Base-by-base conservation (phyloP, 1,140 invertebrate genomes). In the Daktulosphaira vitifoliae region DNA sequence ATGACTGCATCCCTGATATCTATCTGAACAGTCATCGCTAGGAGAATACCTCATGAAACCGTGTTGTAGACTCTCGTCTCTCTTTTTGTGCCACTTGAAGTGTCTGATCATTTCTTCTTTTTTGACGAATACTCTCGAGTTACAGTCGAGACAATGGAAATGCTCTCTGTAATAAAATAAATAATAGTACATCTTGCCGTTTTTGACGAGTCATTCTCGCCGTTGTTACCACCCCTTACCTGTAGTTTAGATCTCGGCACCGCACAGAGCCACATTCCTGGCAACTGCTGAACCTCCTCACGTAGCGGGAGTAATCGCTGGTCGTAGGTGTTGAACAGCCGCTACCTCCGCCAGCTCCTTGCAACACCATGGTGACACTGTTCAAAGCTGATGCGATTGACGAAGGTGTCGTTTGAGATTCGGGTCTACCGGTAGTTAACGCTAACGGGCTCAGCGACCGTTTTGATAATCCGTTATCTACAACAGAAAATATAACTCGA, bases 41-140 rank as follows among this genome's bases (percentile, higher is more conserved):
- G 92, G 90, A 49, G 90, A 94, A 74, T 89, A 92, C 42, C 96
- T 79, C 84, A 98, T 92, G 76, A 98, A 98, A 18, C 95, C 95
- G 73, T 97, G 90, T 70, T 94, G 91, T 7, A 98, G 77, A 18
- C 92, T 95, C 74, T 98, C 96, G 72, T 97, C 93, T 9, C 95
- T 82, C 77, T 98, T 98, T 79, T 96, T 96, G 77, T 98, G 96
- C 96, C 96, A 98, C 78, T 98, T 96, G 74, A 93, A 95, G 76
- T 98, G 96, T 46, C 96, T 83, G 53, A 98, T 96, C 89, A 98
- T 98, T 73, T 98, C 96, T 76, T 98, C 95, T 74, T 97, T 97
- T 75, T 97, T 96, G 68, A 94, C 87, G 73, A 98, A 95, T 0
- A 97, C 92, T 67, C 83, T 82, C 7, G 80, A 81, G 72, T 81